A percentile compares a stretch with the other conserved stretches of the same genome.
Evolutionary conservation across 2,797 vertebrate genomes (phyloP).

Genomic region (Syngnathus acus): DNA sequence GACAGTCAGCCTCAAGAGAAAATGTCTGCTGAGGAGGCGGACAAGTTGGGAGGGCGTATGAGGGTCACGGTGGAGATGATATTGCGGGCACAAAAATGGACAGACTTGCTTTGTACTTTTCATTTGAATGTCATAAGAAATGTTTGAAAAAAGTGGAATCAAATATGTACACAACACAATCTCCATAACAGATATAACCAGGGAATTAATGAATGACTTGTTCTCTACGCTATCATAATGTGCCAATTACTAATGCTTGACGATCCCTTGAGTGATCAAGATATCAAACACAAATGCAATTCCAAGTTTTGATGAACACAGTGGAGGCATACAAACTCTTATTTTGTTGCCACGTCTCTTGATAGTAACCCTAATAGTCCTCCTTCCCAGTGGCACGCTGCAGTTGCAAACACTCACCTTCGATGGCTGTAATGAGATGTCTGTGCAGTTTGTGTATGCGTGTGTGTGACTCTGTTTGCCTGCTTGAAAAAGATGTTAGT

Average conservation of each 20-base stretch:
- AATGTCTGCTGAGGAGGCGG: neutral
- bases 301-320: constrained; percentile 35
- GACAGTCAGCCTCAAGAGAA: neutral
- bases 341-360: constrained; percentile 55
- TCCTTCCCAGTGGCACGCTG: constrained; percentile 59
- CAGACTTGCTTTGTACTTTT: constrained; percentile 9
- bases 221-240: constrained; percentile 40
- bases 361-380: constrained; percentile 65
- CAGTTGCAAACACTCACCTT: constrained; percentile 63
- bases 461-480: constrained; percentile 24
- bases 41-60: neutral
- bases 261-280: constrained; percentile 35
- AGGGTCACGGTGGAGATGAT: neutral
- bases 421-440: constrained; percentile 67
- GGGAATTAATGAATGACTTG: constrained; percentile 10
- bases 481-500: constrained; percentile 61
- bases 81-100: constrained; percentile 18
- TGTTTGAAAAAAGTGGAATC: neutral
- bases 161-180: neutral
- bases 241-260: constrained; percentile 33
- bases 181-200: neutral
- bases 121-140: neutral
- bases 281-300: constrained; percentile 39
- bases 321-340: constrained; percentile 42
- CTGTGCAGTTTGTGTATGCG: constrained; percentile 29